Base-by-base conservation (phyloP, 2,113 vertebrate genomes). In the Pseudopipra pipra region DNA sequence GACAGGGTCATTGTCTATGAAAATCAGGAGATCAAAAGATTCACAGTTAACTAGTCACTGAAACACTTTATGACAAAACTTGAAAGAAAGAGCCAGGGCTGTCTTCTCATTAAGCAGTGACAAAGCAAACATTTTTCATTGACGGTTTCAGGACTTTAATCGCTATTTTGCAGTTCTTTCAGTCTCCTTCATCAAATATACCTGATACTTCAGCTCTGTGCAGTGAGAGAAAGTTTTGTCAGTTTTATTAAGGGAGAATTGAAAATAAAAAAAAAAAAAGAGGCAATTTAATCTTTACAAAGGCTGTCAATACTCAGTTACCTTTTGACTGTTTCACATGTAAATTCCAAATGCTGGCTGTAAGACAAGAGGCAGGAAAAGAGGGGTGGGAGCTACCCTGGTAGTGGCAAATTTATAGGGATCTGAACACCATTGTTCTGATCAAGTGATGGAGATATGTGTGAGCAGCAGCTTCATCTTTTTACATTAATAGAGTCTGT, bases 21-120 rank as follows among this genome's bases (percentile, higher is more conserved):
- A 96, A 95, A 95, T 94, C 28, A 65, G 59, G 43, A 85, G 87
- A 95, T 85, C 67, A 85, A 76, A 97, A 86, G 65, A 95, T 73
- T 77, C 56, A 73, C 61, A 65, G 39, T 85, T 89, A 89, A 54
- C 49, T 91, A 92, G 46, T 61, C 70, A 85, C n/a, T 16, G 43
- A 65, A 93, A 44, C 49, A n/a, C 43, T 75, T 95, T 80, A 33
- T 49, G 35, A 51, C 5, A 76, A 58, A 71, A 93, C 88, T n/a
- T 87, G 47, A 46, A 90, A 80, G 28, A 85, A 92, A 80, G 31
- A 85, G 6, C 25, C 31, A 67, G 19, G 17, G 54, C 73, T 37
- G 80, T 62, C 61, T 85, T 89, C 88, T 75, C 47, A 65, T 92
- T 86, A 86, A 58, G 23, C 43, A 59, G 6, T 75, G 41, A 55